Conservation (phyloP, 2,113 vertebrate genomes). For the Lipotes vexillifer region DNA sequence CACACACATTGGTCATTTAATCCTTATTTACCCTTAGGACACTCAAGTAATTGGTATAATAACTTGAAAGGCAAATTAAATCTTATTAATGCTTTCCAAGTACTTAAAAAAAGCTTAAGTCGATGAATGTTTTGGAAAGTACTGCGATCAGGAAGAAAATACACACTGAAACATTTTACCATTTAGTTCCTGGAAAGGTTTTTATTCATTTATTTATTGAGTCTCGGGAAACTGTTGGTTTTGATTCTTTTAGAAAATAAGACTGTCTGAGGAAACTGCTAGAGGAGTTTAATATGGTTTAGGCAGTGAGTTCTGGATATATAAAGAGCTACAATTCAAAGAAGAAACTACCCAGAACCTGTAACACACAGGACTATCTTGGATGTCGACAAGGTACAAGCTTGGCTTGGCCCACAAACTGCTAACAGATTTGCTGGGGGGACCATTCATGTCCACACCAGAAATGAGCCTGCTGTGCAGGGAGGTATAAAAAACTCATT, state of each 20-base stretch:
- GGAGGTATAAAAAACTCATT: neutral
- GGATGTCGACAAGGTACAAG: neutral
- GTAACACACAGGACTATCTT: neutral
- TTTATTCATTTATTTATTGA: neutral
- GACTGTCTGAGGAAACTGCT: neutral
- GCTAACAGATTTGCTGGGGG: neutral
- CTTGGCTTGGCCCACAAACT: too few species aligned
- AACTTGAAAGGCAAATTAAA: constrained; percentile 68
- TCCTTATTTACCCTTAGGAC: constrained; percentile 62
- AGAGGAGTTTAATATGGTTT: neutral
- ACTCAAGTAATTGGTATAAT: constrained; percentile 68
- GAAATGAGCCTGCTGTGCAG: neutral
- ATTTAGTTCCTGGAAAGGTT: neutral
- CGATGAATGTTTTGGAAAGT: constrained; percentile 38
- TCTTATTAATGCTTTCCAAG: constrained; percentile 62
- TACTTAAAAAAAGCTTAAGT: constrained; percentile 52
- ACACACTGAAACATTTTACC: neutral
- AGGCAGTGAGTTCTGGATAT: neutral
- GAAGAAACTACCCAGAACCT: neutral
- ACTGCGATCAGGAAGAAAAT: neutral
- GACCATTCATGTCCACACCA: neutral
- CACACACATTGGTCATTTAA: constrained; percentile 37
- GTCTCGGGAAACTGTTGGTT: neutral
- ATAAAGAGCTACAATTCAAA: neutral
- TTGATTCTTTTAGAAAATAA: constrained; percentile 44